phyloP scores from a whole-genome alignment of 2,888 invertebrate species.

The Drosophila neonasuta region DNA sequence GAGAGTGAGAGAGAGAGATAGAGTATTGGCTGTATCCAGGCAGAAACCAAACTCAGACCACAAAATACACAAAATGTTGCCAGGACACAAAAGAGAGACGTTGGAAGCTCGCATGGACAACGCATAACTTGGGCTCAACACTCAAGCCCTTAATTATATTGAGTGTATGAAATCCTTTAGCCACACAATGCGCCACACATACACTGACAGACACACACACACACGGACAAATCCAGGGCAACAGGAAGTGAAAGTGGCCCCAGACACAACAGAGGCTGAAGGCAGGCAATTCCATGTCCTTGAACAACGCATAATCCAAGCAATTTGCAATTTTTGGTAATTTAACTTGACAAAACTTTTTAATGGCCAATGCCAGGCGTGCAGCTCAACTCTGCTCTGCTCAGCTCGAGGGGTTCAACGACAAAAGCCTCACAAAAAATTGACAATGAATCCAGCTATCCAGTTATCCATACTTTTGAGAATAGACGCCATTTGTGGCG shows the following conservation, averaged over 20 bases:
- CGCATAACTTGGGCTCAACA: conserved; percentile 60
- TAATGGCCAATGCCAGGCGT: conserved; percentile 63
- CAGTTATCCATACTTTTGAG: neutral
- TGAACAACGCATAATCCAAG: conserved; percentile 72
- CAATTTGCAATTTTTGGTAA: conserved; percentile 82
- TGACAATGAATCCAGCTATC: conserved; percentile 22
- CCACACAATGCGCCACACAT: conserved; percentile 64
- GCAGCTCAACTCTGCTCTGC: conserved; percentile 3
- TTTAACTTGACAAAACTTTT: conserved; percentile 79
- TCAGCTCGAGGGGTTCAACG: conserved; percentile 1
- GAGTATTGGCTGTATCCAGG: conserved; percentile 25
- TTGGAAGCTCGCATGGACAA: conserved; percentile 10
- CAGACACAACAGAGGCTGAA: conserved; percentile 29
- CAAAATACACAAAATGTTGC: conserved; percentile 72
- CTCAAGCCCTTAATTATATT: conserved; percentile 80
- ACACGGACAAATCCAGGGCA: conserved; percentile 28
- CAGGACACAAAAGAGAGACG: conserved; percentile 56
- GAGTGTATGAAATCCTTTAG: conserved; percentile 80
- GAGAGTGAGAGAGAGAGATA: conserved; percentile 1
- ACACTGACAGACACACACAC: conserved; percentile 9
- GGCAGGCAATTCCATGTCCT: conserved; percentile 55
- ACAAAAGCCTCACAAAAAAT: neutral
- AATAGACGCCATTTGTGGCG: conserved; percentile 63
- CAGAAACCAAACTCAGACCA: conserved; percentile 58
- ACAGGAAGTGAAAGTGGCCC: conserved; percentile 72